Conservation (phyloP, 2,888 invertebrate genomes). For the Eledona agricola region DNA sequence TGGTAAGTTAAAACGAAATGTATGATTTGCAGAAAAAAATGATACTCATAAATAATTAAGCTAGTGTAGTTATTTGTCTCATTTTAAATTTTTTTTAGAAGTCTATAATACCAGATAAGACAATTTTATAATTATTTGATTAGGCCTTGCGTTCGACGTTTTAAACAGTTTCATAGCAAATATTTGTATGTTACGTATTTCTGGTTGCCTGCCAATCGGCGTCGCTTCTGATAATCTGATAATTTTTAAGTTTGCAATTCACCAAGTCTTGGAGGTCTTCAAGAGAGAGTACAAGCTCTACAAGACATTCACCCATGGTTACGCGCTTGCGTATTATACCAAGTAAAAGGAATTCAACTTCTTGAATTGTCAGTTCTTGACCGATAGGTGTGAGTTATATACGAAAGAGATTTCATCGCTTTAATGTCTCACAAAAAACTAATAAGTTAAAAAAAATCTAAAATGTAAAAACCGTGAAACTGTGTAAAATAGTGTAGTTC, state of each 20-base stretch:
- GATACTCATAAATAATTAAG: too few relatives aligned
- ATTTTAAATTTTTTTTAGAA: too few relatives aligned
- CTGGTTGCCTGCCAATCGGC: too few relatives aligned
- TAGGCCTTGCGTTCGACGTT: too few relatives aligned
- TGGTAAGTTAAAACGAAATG: too few relatives aligned
- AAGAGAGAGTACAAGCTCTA: slow-evolving; percentile 29
- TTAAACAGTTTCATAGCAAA: too few relatives aligned
- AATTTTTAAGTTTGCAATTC: slow-evolving; percentile 24
- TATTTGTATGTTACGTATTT: too few relatives aligned
- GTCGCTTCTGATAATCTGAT: too few relatives aligned
- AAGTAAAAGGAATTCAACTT: slow-evolving; percentile 50
- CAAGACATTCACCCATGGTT: slow-evolving; percentile 40
- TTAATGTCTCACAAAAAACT: slow-evolving; percentile 6
- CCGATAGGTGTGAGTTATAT: slow-evolving; percentile 44
- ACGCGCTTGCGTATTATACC: slow-evolving; percentile 35
- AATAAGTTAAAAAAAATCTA: slow-evolving; percentile 4
- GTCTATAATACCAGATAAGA: too few relatives aligned
- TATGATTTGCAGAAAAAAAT: too few relatives aligned
- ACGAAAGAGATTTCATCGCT: slow-evolving; percentile 7
- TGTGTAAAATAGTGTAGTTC: slow-evolving; percentile 1
- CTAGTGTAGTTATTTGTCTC: too few relatives aligned
- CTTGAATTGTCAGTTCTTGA: slow-evolving; percentile 54
- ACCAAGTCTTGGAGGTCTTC: slow-evolving; percentile 36
- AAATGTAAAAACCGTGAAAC: slow-evolving; percentile 7
- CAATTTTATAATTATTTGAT: too few relatives aligned